Evolutionary conservation across 2,888 invertebrate species (phyloP), one percentile per base, ranked within the genome.

Genomic region (Strigamia maritima): DNA sequence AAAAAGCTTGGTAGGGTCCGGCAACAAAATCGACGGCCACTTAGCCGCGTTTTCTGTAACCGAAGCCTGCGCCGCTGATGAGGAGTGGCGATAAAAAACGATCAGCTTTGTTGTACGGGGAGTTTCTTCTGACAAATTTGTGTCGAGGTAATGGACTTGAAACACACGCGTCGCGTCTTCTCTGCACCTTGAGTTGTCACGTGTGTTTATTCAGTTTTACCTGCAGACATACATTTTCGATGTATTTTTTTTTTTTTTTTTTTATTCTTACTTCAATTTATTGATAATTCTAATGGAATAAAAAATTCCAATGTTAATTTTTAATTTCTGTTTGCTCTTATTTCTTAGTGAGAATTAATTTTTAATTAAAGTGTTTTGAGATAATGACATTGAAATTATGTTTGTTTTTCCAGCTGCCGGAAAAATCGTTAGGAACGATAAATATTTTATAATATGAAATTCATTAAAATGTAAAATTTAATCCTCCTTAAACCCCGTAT

Each of bases 111-210:
- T 65, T 65, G 65, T 65, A 65, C 8, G 2, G 65, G 28, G 65
- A 65, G 65, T 65, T 65, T 65, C 28, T 65, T 65, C 65, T 65
- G 65, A 65, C 65, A 65, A 65, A 65, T 65, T 65, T 65, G 65
- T 65, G 65, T 65, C 65, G 65, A 65, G 65, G 65, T 65, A 65
- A 65, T 65, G 65, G 65, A 65, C 65, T 65, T 28, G 65, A 65
- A 65, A 65, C 65, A 65, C 65, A 65, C 65, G 65, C 65, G 65
- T 26, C 65, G 65, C 65, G 65, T 65, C 65, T 65, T 65, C 65
- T 28, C 65, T 28, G 65, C 65, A 65, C 65, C 65, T 65, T 65
- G 65, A 65, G 65, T 65, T 65, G 65, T 65, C 65, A 65, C 65
- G 65, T 65, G 65, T 65, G 65, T 65, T 65, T 65, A 65, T 28